Conservation (phyloP, 2,113 vertebrate species). For the Pungitius pungitius region DNA sequence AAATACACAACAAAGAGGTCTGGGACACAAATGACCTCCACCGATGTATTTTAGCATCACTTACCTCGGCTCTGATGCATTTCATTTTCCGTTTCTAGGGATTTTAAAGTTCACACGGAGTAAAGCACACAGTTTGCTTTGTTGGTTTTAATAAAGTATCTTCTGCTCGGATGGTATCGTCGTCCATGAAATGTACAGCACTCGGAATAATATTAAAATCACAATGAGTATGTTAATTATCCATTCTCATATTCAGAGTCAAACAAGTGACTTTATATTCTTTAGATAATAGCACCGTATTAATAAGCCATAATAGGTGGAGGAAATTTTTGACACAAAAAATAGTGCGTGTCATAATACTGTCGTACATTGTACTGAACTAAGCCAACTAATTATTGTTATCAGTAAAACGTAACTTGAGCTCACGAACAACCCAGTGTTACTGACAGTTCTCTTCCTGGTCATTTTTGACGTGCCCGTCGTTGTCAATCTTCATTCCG, state of each 20-base stretch:
- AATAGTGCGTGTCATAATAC: constrained; percentile 33
- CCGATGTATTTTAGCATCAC: constrained; percentile 13
- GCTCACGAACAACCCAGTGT: background rate
- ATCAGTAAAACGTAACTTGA: constrained; percentile 17
- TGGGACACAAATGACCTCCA: background rate
- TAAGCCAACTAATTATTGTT: constrained; percentile 3
- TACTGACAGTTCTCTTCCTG: background rate
- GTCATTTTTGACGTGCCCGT: constrained; percentile 17
- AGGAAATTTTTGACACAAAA: constrained; percentile 54
- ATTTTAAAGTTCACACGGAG: constrained; percentile 23
- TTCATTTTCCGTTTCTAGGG: constrained; percentile 26
- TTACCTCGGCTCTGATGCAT: constrained; percentile 21
- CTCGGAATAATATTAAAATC: constrained; percentile 60
- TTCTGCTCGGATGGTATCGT: constrained; percentile 22
- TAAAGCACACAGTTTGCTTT: constrained; percentile 33
- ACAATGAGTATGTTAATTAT: constrained; percentile 70
- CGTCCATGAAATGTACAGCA: constrained; percentile 52
- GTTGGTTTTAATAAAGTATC: constrained; percentile 62
- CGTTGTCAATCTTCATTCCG: constrained; percentile 52
- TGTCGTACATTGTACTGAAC: constrained; percentile 13
- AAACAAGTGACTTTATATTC: constrained; percentile 54
- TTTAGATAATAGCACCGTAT: constrained; percentile 47
- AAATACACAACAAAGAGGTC: constrained; percentile 18
- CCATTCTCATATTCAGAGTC: constrained; percentile 49
- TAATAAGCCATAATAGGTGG: constrained; percentile 51